Evolutionary conservation across 23 tunicate genomes (phyloP).

Genomic region (Aplidium turbinatum): DNA sequence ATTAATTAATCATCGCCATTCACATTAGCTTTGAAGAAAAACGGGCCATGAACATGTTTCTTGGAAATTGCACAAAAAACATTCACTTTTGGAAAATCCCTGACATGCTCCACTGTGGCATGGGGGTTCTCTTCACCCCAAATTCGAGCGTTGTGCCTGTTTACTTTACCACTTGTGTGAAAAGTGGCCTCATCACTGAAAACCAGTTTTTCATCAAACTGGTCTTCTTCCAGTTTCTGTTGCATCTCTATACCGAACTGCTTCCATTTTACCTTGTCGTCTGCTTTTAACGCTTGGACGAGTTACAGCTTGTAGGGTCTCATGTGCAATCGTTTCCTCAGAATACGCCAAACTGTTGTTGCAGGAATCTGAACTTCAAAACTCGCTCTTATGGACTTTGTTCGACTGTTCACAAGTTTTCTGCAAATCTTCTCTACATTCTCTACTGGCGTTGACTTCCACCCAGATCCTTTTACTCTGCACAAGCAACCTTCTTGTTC

Average conservation of each 20-base stretch:
- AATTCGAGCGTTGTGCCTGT: slow-evolving; percentile 24
- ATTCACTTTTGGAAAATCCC: slow-evolving; percentile 31
- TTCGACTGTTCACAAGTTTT: slow-evolving; percentile 22
- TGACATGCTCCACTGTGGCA: slow-evolving; percentile 19
- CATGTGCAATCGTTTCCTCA: slow-evolving; percentile 33
- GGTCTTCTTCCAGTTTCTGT: slow-evolving; percentile 23
- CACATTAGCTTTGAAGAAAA: slow-evolving; percentile 23
- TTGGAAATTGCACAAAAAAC: slow-evolving; percentile 40
- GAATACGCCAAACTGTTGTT: slow-evolving; percentile 15
- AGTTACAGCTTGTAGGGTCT: slow-evolving; percentile 29
- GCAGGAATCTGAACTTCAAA: slow-evolving; percentile 14
- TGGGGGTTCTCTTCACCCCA: slow-evolving; percentile 29
- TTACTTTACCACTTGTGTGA: slow-evolving; percentile 28
- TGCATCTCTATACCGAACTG: slow-evolving; percentile 29
- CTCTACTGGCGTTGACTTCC: slow-evolving; percentile 2
- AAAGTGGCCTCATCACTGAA: slow-evolving; percentile 38
- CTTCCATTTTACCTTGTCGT: slow-evolving; percentile 19
- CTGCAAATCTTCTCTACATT: slow-evolving; percentile 26
- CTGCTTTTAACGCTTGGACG: slow-evolving; percentile 28
- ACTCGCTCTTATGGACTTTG: slow-evolving; percentile 31
- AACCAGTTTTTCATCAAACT: slow-evolving; percentile 16
- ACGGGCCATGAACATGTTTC: slow-evolving; percentile 34
- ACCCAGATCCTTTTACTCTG: slow-evolving; percentile 40
- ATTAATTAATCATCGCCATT: slow-evolving; percentile 19
- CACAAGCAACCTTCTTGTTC: slow-evolving; percentile 23